These are phyloP conservation scores for Gadus macrocephalus DNA, from an alignment of 2,113 vertebrate genomes.

Conservation along the genomic window DNA sequence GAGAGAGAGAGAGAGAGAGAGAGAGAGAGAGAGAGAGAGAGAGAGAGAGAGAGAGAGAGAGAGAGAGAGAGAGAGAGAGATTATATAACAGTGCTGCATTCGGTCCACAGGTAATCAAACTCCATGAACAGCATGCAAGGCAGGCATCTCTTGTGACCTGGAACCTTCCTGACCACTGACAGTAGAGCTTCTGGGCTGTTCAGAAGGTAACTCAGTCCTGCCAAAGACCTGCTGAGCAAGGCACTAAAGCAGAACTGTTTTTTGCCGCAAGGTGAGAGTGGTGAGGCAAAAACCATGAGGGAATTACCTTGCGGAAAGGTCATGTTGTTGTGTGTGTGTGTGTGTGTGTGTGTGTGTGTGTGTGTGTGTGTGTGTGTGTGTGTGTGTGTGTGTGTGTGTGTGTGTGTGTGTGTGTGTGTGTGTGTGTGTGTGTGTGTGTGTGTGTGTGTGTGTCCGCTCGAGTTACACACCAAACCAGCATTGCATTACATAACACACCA, in stretches of 20 bases:
- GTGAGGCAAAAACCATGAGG: no score
- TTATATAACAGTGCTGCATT: not conserved
- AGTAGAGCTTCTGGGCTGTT: no score
- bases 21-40: not conserved
- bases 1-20: slow-evolving; percentile 11
- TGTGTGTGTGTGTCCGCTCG: not conserved
- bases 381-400: slow-evolving; percentile 2
- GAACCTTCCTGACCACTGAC: no score
- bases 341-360: slow-evolving; percentile 4
- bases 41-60: not conserved
- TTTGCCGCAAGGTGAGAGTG: no score
- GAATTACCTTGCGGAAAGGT: no score
- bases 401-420: not conserved
- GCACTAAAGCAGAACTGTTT: no score
- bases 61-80: not conserved
- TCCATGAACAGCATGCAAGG: no score
- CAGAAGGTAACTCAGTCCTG: no score
- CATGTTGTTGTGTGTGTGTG: not conserved
- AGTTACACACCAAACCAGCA: not conserved
- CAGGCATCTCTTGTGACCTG: no score
- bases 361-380: slow-evolving; percentile 1
- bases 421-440: slow-evolving; percentile 3
- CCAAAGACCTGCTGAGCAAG: no score
- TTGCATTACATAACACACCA: not conserved
- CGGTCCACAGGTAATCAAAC: slow-evolving; percentile 9